A percentile compares a stretch with the other conserved stretches of the same genome.
Conservation (phyloP, 1,140 invertebrate genomes). For the Trichomalopsis sarcophagae region DNA sequence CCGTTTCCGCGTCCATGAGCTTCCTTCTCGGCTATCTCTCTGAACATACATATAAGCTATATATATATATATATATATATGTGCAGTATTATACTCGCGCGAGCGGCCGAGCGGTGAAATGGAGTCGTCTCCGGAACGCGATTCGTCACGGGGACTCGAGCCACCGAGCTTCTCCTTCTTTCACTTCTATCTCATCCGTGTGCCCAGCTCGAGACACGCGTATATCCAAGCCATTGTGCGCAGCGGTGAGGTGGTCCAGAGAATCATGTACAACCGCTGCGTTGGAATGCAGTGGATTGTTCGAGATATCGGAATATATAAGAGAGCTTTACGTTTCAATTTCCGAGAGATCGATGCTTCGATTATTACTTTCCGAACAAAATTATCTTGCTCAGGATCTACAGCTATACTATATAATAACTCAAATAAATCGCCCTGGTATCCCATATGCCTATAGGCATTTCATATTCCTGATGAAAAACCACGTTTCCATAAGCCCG, state of each 20-base stretch:
- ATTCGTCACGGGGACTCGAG: conserved; percentile 21
- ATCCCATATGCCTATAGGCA: not conserved
- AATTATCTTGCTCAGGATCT: not conserved
- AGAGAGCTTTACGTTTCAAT: not conserved
- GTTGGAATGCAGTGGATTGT: not conserved
- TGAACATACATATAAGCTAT: too few species aligned
- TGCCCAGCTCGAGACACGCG: too few species aligned
- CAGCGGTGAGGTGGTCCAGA: not conserved
- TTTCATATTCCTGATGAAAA: not conserved
- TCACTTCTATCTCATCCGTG: not conserved
- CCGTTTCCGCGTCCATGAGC: not conserved
- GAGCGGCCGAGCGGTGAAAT: not conserved
- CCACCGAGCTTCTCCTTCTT: not conserved
- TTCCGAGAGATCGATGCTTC: not conserved
- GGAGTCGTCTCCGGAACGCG: conserved; percentile 23
- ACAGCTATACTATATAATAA: too few species aligned
- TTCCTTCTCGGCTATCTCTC: not conserved
- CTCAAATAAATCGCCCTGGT: not conserved
- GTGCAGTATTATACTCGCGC: not conserved
- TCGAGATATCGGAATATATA: not conserved
- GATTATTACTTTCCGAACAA: not conserved
- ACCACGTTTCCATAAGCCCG: not conserved
- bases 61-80: not conserved
- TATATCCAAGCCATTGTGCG: not conserved
- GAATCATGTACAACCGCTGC: too few species aligned